Conservation (phyloP, 2,888 invertebrate genomes). For the Antheraea assamensis region DNA sequence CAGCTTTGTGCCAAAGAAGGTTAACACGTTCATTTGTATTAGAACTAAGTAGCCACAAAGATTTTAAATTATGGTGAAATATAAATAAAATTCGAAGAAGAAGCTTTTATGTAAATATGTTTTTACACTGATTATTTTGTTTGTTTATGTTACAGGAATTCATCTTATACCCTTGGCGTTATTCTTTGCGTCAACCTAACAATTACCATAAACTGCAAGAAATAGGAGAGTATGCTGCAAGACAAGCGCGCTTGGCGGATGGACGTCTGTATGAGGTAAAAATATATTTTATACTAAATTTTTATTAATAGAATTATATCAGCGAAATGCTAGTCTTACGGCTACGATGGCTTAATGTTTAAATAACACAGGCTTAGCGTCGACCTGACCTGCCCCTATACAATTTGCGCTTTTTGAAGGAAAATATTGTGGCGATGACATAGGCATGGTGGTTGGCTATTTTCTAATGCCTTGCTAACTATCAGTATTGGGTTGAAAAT, state of each 20-base stretch:
- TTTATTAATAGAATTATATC: neutral
- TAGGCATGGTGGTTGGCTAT: neutral
- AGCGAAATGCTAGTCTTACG: neutral
- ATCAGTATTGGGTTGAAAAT: neutral
- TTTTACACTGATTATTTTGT: neutral
- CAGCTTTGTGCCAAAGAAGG: conserved; percentile 68
- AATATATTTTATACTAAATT: neutral
- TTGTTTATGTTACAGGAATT: conserved; percentile 57
- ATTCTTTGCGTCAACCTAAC: conserved; percentile 61
- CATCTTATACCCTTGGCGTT: conserved; percentile 74
- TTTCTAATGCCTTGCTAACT: neutral
- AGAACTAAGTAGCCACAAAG: neutral
- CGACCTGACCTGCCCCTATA: too few relatives aligned
- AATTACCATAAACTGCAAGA: conserved; percentile 65
- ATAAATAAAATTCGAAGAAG: neutral
- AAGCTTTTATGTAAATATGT: neutral
- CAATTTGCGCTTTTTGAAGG: neutral
- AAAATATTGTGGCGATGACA: neutral
- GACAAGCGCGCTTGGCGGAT: conserved; percentile 63
- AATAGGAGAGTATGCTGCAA: conserved; percentile 73
- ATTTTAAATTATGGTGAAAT: neutral
- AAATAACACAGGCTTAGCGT: too few relatives aligned
- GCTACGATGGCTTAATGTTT: neutral
- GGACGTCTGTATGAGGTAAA: conserved; percentile 69
- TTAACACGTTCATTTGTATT: conserved; percentile 22